Base-by-base conservation (phyloP, 2,888 invertebrate species). In the Pherbina coryleti region DNA sequence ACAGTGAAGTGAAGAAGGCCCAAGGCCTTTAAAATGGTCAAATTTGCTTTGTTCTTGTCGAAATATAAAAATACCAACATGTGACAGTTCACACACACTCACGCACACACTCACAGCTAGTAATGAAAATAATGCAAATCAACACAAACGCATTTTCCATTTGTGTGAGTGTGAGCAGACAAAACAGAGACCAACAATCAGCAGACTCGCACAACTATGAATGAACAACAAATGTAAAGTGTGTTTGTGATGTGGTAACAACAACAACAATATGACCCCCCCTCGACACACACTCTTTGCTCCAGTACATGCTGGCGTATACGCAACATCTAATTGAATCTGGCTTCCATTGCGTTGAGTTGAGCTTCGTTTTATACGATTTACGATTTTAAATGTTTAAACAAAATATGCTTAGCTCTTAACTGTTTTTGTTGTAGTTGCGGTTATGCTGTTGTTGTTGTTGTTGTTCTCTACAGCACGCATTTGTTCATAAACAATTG, bases 301-400 rank as follows among this genome's bases (percentile, higher is more conserved):
- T 28, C 31, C 5, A 64, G 17, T 31, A 31, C 28, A 19, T 31
- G n/a, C 31, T 53, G 71, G 53, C 72, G 57, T 72, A 72, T 60
- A 57, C 57, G 72, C 22, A 60, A 57, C 72, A 34, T 72, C 37
- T 60, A 57, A 72, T 57, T 72, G 57, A 60, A 69, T 72, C 37
- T 34, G 60, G 37, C 19, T 57, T 19, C 34, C 37, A 57, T 44
- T 57, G 72, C 28, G 53, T 51, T 53, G 55, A 44, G 70, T 51
- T 70, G 70, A 53, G 25, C 31, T 66, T 31, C 66, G 66, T 66
- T 66, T n/a, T 22, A 66, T 51, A 28, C 49, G 49, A 62, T 60
- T 73, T 62, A 34, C 70, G 55, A 70, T 70, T 70, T 70, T 70
- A 25, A 73, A 62, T 73, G 73, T 62, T 60, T 31, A 31, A 67